Evolutionary conservation across 2,113 vertebrate genomes (phyloP).

Genomic region (Stegostoma tigrinum): DNA sequence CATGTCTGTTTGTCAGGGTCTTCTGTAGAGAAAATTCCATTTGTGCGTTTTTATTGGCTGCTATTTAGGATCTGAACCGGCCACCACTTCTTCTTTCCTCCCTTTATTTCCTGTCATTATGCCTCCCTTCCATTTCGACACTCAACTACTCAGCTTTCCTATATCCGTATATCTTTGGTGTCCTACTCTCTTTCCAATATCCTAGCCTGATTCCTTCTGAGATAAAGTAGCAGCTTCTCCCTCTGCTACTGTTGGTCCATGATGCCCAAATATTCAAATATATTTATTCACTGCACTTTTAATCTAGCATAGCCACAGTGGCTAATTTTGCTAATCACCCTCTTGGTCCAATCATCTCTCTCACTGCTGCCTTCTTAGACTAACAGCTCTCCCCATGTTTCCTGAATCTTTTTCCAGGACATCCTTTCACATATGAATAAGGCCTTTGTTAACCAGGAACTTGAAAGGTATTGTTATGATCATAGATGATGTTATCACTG

Average conservation of each 20-base stretch:
- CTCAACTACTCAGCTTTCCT: background rate
- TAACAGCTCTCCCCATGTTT: background rate
- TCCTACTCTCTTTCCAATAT: background rate
- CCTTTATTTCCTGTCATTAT: background rate
- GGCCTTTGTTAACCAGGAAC: no score
- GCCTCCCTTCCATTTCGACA: background rate
- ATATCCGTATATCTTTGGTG: background rate
- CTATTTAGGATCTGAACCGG: no score
- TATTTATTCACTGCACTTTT: background rate
- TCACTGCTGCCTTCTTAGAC: background rate
- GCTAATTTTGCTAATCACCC: background rate
- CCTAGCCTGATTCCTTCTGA: no score
- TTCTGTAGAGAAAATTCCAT: background rate
- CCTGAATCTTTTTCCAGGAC: no score
- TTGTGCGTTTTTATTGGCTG: no score
- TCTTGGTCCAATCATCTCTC: background rate
- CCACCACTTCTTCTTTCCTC: no score
- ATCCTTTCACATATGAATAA: no score
- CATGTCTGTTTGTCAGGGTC: background rate
- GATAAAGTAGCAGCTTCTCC: background rate
- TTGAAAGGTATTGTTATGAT: no score
- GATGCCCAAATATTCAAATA: background rate
- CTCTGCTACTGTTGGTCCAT: background rate
- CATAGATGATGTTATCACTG: no score
- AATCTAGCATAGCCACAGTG: no score